Evolutionary conservation across 2,888 invertebrate genomes (phyloP), one percentile per base, ranked within the genome.

Genomic region (Conops quadrifasciatus): DNA sequence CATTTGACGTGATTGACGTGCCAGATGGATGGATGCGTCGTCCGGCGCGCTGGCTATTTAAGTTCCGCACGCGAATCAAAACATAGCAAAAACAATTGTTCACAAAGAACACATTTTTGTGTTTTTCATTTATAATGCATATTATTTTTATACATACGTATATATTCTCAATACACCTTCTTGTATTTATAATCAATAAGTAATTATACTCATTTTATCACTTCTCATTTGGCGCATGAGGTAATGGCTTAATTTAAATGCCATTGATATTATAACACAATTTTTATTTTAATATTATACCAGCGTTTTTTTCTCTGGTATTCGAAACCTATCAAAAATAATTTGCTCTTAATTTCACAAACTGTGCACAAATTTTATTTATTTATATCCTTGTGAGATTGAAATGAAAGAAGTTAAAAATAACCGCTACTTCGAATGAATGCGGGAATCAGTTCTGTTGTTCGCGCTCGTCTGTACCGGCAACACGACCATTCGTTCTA

Each of bases 221-320:
- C 28, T 28, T 26, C 16, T 51, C 11, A 24, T 21, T 47, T 45
- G 36, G 9, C 26, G 19, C 30, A 63, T 70, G 51, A 70, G 56
- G 62, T 63, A 70, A 70, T 63, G 56, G 30, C 63, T 63, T 63
- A 51, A 63, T 70, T 70, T 70, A 70, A 53, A 70, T 56, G 30
- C 26, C 19, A 19, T n/a, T 7, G 5, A 36, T 36, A 36, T 36
- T 36, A 36, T 36, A 36, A 7, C 36, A 36, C 36, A 36, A 36
- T 36, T 36, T 36, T 36, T 9, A 36, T 36, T 36, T 36, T 9
- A 36, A 7, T 36, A 36, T 36, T 36, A 36, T 36, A 21, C 1
- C 47, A 45, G n/a, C 21, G 30, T n/a, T 30, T 60, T 36, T 36
- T 36, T 36, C 9, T 4, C 36, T 36, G 9, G 4, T 36, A 36